Evolutionary conservation across 2,797 vertebrate species (phyloP), one percentile per base, ranked within the genome.

Genomic region (Gallinago solitaria): DNA sequence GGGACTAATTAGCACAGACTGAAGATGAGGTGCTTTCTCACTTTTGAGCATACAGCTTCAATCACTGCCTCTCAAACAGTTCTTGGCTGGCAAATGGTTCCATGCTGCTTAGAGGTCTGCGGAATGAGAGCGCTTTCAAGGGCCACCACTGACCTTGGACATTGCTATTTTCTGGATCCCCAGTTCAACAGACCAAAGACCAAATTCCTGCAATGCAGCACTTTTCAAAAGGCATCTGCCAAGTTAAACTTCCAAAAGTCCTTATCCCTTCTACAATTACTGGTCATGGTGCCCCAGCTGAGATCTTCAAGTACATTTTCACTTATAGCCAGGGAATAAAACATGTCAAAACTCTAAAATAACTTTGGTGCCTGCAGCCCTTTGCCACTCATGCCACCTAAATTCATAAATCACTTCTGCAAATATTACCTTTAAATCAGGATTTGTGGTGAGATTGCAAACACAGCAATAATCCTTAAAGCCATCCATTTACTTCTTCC

Each of bases 401-500:
- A 5, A 25, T 65, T 88, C 25, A 48, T 48, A 91, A 91, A 67
- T 70, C 39, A 35, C 43, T 80, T 76, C 48, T 59, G 16, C 47
- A 90, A 73, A 73, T 25, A 41, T 1, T 60, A 47, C 51, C 25
- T 93, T 83, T 59, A 84, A 87, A 70, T 77, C 11, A 68, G 71
- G 35, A 68, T 68, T 70, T 53, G 56, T 18, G 47, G 56, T n/a
- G 56, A 89, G 23, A 9, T 2, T 75, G 43, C 51, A 78, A 75
- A 83, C 53, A 73, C 24, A 39, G 70, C 43, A 79, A 17, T 63
- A 93, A 79, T 51, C 39, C 54, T 84, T 67, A 43, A 69, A 90
- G 39, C 15, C 35, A 90, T 2, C 14, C 35, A 73, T 32, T 32
- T 86, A 39, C 25, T 41, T 12, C 48, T 70, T 28, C 24, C 24